A percentile compares a stretch with the other conserved stretches of the same genome.
phyloP scores from a whole-genome alignment of 2,888 invertebrate species.

The Synergus gifuensis region DNA sequence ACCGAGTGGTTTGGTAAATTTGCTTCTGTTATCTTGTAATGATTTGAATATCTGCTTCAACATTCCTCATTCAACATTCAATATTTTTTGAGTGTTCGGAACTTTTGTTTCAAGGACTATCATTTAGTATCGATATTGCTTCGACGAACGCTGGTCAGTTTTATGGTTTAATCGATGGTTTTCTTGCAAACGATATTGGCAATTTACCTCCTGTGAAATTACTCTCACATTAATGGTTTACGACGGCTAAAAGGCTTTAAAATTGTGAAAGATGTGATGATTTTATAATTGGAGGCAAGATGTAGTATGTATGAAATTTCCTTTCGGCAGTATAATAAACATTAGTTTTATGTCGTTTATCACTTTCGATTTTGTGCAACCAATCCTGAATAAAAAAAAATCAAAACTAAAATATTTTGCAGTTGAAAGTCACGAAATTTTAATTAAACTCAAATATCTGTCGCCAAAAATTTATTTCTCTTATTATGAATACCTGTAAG shows the following conservation, averaged over 20 bases:
- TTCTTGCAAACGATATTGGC: slow-evolving; percentile 13
- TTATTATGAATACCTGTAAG: no score
- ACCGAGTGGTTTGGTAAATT: no score
- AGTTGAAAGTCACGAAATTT: no score
- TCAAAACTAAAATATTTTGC: no score
- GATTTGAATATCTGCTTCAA: no score
- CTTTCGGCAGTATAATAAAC: slow-evolving; percentile 16
- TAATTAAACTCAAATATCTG: no score
- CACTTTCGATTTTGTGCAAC: not conserved
- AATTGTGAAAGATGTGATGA: slow-evolving; percentile 24
- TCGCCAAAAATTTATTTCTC: no score
- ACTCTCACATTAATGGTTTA: slow-evolving; percentile 2
- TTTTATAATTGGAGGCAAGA: slow-evolving; percentile 4
- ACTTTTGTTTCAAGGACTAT: not conserved
- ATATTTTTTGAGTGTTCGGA: not conserved
- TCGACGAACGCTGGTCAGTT: slow-evolving; percentile 20
- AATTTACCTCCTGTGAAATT: slow-evolving; percentile 31
- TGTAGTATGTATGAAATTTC: not conserved
- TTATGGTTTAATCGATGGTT: slow-evolving; percentile 7
- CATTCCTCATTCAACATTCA: no score
- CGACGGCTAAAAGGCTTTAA: not conserved
- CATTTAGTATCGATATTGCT: slow-evolving; percentile 10
- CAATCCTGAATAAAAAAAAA: not conserved
- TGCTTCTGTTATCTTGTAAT: no score
- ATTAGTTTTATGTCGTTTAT: not conserved